Evolutionary conservation across 2,113 vertebrate genomes (phyloP).

Genomic region (Nyctereutes procyonoides): DNA sequence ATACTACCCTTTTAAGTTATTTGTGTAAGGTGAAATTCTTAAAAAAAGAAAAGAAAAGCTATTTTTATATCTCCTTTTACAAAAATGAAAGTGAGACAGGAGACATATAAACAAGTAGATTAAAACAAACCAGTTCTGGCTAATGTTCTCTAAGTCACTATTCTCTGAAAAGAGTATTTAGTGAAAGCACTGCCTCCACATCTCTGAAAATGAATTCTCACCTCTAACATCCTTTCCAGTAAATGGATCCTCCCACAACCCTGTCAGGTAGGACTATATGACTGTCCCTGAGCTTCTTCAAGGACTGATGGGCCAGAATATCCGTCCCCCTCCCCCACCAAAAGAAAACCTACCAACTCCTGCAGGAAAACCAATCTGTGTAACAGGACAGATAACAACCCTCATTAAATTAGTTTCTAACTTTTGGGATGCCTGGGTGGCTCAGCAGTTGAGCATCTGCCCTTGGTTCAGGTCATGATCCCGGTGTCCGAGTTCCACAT

Average conservation of each 20-base stretch:
- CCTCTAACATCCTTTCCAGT: background rate
- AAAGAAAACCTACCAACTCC: background rate
- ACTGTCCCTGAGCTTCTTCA: background rate
- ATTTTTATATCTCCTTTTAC: background rate
- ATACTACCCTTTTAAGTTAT: background rate
- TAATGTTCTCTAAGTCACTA: background rate
- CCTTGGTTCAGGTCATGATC: too few relatives aligned
- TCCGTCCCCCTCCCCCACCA: rapidly evolving
- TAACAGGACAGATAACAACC: background rate
- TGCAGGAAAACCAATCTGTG: background rate
- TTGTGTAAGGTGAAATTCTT: background rate
- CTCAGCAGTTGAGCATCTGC: too few relatives aligned
- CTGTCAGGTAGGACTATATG: background rate
- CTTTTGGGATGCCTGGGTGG: background rate
- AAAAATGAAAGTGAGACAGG: constrained; percentile 6
- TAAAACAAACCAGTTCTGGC: background rate
- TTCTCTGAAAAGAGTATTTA: background rate
- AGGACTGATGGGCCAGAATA: background rate
- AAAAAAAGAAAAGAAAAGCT: background rate
- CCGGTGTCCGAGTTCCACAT: too few relatives aligned
- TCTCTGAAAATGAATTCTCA: constrained; percentile 5
- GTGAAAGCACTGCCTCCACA: background rate
- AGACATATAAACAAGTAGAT: background rate
- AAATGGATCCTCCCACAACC: background rate
- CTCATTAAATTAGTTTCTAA: background rate